Conservation (phyloP, 2,797 vertebrate species). For the Hipposideros larvatus region DNA sequence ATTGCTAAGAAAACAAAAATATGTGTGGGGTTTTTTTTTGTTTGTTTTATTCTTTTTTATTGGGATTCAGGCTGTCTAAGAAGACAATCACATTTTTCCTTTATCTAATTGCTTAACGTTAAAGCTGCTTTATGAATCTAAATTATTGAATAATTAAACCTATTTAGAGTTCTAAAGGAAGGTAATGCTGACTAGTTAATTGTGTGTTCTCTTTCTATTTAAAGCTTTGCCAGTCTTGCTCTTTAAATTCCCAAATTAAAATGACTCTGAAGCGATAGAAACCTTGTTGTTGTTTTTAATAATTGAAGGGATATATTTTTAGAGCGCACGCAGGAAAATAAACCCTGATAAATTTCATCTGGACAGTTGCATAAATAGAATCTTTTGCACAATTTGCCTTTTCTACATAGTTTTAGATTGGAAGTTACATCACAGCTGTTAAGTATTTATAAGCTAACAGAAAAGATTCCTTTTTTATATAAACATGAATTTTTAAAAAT, state of each 20-base stretch:
- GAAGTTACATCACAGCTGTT: neutral
- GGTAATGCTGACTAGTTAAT: constrained; percentile 59
- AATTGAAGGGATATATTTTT: constrained; percentile 46
- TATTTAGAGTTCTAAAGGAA: constrained; percentile 61
- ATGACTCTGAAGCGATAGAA: neutral
- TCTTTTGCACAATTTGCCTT: neutral
- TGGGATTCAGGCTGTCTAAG: neutral
- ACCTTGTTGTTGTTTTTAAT: neutral
- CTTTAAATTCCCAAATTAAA: constrained; percentile 39
- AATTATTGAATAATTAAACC: constrained; percentile 72
- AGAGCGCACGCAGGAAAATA: neutral
- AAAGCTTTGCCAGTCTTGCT: neutral
- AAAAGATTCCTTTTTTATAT: neutral
- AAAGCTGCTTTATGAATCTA: constrained; percentile 58
- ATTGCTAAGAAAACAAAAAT: neutral
- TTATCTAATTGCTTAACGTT: constrained; percentile 33
- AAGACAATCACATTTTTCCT: neutral
- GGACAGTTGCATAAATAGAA: neutral
- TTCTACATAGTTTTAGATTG: neutral
- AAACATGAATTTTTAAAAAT: neutral
- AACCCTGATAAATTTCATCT: neutral
- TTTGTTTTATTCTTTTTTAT: neutral
- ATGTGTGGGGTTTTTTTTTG: neutral
- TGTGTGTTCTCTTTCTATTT: constrained; percentile 61
- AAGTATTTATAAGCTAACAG: neutral